Percentiles rank a stretch among this genome's conserved stretches.
phyloP scores from a whole-genome alignment of 1,140 invertebrate species.

The Calycopis cecrops region DNA sequence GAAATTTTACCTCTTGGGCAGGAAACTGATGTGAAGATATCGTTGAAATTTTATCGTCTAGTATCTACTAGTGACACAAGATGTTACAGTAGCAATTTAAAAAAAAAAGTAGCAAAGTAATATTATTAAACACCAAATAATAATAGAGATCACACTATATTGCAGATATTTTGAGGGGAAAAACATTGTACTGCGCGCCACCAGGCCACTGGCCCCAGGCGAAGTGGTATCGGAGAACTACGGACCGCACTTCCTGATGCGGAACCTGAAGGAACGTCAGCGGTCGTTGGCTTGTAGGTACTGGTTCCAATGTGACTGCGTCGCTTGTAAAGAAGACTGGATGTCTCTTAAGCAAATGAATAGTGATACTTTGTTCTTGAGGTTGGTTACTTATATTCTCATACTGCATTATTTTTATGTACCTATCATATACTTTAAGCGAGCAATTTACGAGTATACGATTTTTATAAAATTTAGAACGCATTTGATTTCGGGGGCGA shows the following conservation, averaged over 20 bases:
- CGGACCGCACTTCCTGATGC: slow-evolving; percentile 86
- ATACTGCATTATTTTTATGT: too few relatives aligned
- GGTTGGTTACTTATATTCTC: slow-evolving; percentile 25
- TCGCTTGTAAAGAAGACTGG: slow-evolving; percentile 86
- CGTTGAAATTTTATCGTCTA: too few relatives aligned
- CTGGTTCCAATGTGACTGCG: slow-evolving; percentile 87
- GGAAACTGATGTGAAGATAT: too few relatives aligned
- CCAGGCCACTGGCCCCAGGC: slow-evolving; percentile 78
- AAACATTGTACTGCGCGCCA: slow-evolving; percentile 82
- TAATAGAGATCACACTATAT: slow-evolving; percentile 12
- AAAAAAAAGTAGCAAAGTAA: too few relatives aligned
- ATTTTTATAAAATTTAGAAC: too few relatives aligned
- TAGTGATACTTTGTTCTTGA: slow-evolving; percentile 49
- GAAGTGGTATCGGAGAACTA: slow-evolving; percentile 89
- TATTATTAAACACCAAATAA: too few relatives aligned
- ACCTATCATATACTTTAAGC: too few relatives aligned
- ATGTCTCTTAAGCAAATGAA: slow-evolving; percentile 80
- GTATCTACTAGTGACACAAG: too few relatives aligned
- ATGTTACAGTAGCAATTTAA: too few relatives aligned
- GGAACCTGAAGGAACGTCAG: slow-evolving; percentile 78
- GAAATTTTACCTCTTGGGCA: too few relatives aligned
- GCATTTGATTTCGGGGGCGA: too few relatives aligned
- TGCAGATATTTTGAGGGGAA: slow-evolving; percentile 85
- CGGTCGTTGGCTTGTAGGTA: slow-evolving; percentile 82
- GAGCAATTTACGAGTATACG: too few relatives aligned